Evolutionary conservation across 2,888 invertebrate genomes (phyloP).

Genomic region (Unio pictorum): DNA sequence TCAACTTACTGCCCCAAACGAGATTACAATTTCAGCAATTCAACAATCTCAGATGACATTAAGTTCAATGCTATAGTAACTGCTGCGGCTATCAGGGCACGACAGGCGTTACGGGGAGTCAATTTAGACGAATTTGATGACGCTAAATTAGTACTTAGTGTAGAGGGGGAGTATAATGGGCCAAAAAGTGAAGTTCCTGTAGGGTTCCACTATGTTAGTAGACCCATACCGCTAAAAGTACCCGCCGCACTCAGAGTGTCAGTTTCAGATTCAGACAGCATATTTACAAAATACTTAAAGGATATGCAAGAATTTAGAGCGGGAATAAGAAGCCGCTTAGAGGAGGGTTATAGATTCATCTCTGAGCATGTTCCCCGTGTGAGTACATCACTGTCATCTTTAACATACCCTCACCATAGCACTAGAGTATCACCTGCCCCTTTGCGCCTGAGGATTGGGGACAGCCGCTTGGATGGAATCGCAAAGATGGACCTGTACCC

Average conservation of each 20-base stretch:
- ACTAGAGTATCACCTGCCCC: conserved; percentile 18
- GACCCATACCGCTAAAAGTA: conserved; percentile 55
- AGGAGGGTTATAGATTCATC: conserved; percentile 42
- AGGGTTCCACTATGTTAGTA: conserved; percentile 56
- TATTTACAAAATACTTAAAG: conserved; percentile 43
- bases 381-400: conserved; percentile 12
- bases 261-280: conserved; percentile 34
- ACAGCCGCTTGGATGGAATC: conserved; percentile 32
- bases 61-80: conserved; percentile 53
- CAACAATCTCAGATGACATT: conserved; percentile 32
- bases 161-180: conserved; percentile 57
- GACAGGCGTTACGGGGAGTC: conserved; percentile 42
- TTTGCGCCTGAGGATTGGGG: conserved; percentile 32
- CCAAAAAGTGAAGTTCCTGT: conserved; percentile 39
- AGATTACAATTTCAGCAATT: conserved; percentile 25
- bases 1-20: conserved; percentile 15
- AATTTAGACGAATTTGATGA: conserved; percentile 51
- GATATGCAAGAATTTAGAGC: conserved; percentile 46
- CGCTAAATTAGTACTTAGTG: conserved; percentile 57
- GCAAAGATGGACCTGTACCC: conserved; percentile 39
- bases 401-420: conserved; percentile 17
- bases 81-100: conserved; percentile 51
- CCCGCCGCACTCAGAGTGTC: conserved; percentile 32
- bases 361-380: conserved; percentile 5
- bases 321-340: conserved; percentile 38